Evolutionary conservation across 2,113 vertebrate genomes (phyloP), one percentile per base, ranked within the genome.

Genomic region (Setophaga kirtlandii): DNA sequence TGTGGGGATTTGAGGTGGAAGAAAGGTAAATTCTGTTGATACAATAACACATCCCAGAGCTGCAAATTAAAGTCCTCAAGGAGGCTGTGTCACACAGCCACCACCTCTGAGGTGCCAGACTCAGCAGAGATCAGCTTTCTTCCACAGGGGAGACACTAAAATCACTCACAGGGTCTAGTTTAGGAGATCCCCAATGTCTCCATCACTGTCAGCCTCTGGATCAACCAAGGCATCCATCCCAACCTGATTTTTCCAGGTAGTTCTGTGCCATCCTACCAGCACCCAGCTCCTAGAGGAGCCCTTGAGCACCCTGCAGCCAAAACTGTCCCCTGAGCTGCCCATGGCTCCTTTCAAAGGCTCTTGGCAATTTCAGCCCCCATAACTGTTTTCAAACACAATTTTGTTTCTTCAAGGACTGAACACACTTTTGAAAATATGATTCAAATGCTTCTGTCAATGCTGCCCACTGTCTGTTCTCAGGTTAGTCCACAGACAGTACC

Each of bases 271-370:
- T 22, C 46, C 68, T 56, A 30, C 12, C 6, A 11, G 52, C 9
- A 75, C 6, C 28, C 3, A 0, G 49, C 44, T 50, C 35, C 46
- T 1, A 15, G 30, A 50, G 5, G 27, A 53, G 1, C 21, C 23
- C 44, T 17, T 0, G 1, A 15, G 25, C 11, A 12, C 10, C 24
- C 56, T 6, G 41, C 22, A 28, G 77, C 73, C 12, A 1, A 8
- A 50, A 20, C 0, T 0, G n/a, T n/a, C 39, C 83, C n/a, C 65
- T 24, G 37, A 65, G 79, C 35, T 59, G 52, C 47, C n/a, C 23
- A 6, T 0, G 0, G 52, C 25, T 13, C 41, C 5, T 28, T 14
- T 37, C 12, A 31, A 87, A 63, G 0, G 1, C 18, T 15, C 53
- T 39, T 1, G 1, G 35, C 0, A 11, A 49, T 37, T 49, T 39